These are phyloP conservation scores for Sebastes diploproa DNA, from an alignment of 2,797 vertebrate genomes.

Conservation along the genomic window DNA sequence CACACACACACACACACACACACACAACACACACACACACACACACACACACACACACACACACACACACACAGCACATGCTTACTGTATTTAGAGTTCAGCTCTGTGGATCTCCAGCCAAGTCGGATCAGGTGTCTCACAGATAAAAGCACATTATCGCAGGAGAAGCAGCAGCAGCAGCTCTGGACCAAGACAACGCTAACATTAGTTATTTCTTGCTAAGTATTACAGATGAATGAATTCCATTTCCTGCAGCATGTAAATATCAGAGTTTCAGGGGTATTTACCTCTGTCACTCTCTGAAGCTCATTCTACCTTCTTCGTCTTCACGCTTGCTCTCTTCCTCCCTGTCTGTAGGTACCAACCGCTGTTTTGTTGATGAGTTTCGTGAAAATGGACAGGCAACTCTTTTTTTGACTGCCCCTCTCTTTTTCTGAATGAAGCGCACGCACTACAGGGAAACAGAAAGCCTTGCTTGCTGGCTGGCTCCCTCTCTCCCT, in stretches of 20 bases:
- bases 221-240: conserved; percentile 45
- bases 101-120: conserved; percentile 56
- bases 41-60: background rate
- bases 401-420: conserved; percentile 60
- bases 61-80: conserved; percentile 19
- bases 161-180: conserved; percentile 25
- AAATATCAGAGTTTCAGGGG: conserved; percentile 35
- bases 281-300: conserved; percentile 37
- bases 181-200: conserved; percentile 33
- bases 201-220: conserved; percentile 49
- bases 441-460: conserved; percentile 67
- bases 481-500: conserved; percentile 55
- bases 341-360: conserved; percentile 21
- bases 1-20: background rate
- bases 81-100: conserved; percentile 74
- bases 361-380: conserved; percentile 27
- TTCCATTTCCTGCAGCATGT: conserved; percentile 52
- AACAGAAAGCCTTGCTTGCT: conserved; percentile 54
- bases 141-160: conserved; percentile 54
- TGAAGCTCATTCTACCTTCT: conserved; percentile 54
- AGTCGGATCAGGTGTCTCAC: conserved; percentile 59
- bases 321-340: conserved; percentile 44
- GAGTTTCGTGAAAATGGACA: conserved; percentile 53
- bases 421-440: conserved; percentile 84
- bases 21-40: background rate